phyloP scores from a whole-genome alignment of 2,888 invertebrate species.

The Auanema freiburgensis region DNA sequence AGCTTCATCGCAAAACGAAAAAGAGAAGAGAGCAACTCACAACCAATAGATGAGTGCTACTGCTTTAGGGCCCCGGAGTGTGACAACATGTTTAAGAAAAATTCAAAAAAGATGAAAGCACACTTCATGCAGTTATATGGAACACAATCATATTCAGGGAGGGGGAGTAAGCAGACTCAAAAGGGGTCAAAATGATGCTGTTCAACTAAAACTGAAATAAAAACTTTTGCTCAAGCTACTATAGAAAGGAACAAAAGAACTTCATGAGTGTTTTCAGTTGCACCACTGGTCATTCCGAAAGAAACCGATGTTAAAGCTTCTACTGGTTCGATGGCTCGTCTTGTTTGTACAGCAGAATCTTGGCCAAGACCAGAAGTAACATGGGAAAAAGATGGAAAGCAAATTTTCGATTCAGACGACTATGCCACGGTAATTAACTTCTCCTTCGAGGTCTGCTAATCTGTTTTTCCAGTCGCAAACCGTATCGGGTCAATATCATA shows the following conservation, averaged over 20 bases:
- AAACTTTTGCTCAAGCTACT: neutral
- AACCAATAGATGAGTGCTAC: constrained; percentile 1
- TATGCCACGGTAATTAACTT: constrained; percentile 40
- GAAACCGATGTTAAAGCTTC: constrained; percentile 29
- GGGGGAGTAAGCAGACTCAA: neutral
- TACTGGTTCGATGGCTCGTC: constrained; percentile 33
- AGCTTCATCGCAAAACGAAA: constrained; percentile 2
- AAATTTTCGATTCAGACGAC: constrained; percentile 51
- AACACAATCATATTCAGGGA: too few relatives aligned
- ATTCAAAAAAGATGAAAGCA: neutral
- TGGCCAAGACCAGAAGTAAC: constrained; percentile 61
- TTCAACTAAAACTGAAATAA: neutral
- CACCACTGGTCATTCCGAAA: constrained; percentile 58
- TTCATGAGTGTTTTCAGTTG: constrained; percentile 41
- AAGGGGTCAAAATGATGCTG: neutral
- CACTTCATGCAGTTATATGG: too few relatives aligned
- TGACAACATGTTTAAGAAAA: constrained; percentile 1
- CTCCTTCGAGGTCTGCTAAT: neutral
- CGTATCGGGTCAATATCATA: constrained; percentile 55
- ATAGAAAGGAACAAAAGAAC: neutral
- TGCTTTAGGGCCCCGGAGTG: neutral
- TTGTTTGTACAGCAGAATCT: constrained; percentile 57
- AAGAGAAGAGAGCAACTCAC: constrained; percentile 3
- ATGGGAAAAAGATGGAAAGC: constrained; percentile 57
- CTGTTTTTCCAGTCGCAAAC: constrained; percentile 41